These are phyloP conservation scores for Folsomia manolachei DNA, from an alignment of 2,888 invertebrate species.

Conservation along the genomic window DNA sequence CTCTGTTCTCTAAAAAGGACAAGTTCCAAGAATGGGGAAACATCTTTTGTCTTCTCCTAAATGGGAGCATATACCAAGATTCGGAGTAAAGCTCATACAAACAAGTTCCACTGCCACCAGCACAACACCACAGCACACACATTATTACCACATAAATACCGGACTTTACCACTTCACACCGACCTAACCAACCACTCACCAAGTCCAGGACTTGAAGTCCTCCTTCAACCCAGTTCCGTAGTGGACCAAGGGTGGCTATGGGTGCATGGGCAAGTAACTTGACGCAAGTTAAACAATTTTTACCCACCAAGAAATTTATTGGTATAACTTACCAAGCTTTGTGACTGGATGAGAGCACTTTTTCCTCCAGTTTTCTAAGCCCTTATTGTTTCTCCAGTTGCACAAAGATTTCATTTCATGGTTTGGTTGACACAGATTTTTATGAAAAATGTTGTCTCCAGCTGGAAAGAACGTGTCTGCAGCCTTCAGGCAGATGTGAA, in stretches of 20 bases:
- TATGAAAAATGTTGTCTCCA: neutral
- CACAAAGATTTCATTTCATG: neutral
- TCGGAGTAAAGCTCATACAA: no score
- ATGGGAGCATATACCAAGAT: neutral
- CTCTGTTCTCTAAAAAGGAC: no score
- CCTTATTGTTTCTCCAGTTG: neutral
- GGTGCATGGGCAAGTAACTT: no score
- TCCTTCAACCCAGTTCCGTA: no score
- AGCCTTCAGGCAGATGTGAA: neutral
- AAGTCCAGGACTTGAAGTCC: no score
- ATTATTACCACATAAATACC: conserved; percentile 22
- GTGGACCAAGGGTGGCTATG: neutral
- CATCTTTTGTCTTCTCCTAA: conserved; percentile 2
- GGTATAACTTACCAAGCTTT: neutral
- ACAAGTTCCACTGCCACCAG: conserved; percentile 4
- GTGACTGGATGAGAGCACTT: neutral
- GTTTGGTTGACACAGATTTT: neutral
- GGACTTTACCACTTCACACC: conserved; percentile 2
- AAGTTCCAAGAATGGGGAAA: neutral
- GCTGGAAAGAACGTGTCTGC: no score
- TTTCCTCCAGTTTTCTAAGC: neutral
- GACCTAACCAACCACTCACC: no score
- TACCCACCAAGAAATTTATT: neutral
- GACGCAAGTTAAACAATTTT: no score
- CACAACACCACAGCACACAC: conserved; percentile 1